These are phyloP conservation scores for Cliona cf. orientalis DNA, from an alignment of 37 sponge, comb jelly and placozoan species.

Conservation along the genomic window DNA sequence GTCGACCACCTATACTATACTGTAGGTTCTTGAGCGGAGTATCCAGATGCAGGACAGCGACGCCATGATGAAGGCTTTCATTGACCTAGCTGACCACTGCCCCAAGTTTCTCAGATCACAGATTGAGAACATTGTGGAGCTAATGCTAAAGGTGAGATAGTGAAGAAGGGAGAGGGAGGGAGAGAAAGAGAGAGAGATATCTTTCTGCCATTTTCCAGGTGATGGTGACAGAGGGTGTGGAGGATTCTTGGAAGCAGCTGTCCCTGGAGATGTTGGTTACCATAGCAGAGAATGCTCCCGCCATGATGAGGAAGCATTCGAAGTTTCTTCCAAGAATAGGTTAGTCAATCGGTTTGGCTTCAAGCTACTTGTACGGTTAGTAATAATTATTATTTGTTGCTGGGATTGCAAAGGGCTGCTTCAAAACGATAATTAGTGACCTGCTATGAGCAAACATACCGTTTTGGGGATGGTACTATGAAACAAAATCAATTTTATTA, in stretches of 20 bases:
- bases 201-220: conserved; percentile 31
- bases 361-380: background rate
- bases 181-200: background rate
- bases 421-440: background rate
- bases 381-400: background rate
- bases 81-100: conserved; percentile 90
- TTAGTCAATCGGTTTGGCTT: conserved; percentile 7
- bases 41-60: conserved; percentile 76
- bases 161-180: background rate
- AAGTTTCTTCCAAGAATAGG: conserved; percentile 66
- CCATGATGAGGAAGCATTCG: conserved; percentile 91
- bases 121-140: conserved; percentile 65
- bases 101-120: conserved; percentile 88
- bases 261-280: conserved; percentile 90
- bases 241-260: conserved; percentile 89
- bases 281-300: conserved; percentile 90
- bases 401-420: background rate
- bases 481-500: too few species aligned
- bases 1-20: too few species aligned
- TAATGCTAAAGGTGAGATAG: conserved; percentile 74
- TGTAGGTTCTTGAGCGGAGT: conserved; percentile 73
- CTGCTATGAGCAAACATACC: background rate
- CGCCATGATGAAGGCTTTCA: conserved; percentile 80
- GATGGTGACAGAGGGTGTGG: conserved; percentile 50
- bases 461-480: too few species aligned